phyloP scores from a whole-genome alignment of 2,113 vertebrate species.

The Hyla sarda region DNA sequence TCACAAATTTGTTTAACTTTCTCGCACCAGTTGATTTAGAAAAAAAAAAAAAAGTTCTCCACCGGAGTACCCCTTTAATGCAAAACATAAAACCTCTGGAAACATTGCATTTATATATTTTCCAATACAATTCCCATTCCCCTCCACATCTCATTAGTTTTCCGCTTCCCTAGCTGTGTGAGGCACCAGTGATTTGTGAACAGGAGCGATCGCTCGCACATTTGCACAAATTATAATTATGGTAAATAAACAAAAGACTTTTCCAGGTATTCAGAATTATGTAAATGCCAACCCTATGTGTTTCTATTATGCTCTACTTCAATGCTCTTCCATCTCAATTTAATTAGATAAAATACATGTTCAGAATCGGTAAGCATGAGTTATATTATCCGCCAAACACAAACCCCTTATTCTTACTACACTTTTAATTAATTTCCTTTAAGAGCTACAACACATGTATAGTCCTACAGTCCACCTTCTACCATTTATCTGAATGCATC shows the following conservation, averaged over 20 bases:
- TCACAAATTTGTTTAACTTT: too few relatives aligned
- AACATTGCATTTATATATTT: neutral
- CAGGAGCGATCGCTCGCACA: constrained; percentile 28
- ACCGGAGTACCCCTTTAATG: too few relatives aligned
- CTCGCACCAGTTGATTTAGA: too few relatives aligned
- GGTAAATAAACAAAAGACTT: constrained; percentile 57
- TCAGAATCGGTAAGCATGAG: constrained; percentile 50
- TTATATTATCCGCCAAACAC: constrained; percentile 36
- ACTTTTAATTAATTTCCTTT: constrained; percentile 54
- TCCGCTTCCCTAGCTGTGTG: constrained; percentile 1
- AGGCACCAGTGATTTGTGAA: constrained; percentile 39
- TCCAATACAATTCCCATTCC: neutral
- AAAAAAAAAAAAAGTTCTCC: too few relatives aligned
- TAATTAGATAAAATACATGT: constrained; percentile 53
- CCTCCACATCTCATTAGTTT: constrained; percentile 20
- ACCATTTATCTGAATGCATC: neutral
- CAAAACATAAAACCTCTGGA: neutral
- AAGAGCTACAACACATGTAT: neutral
- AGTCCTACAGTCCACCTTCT: neutral
- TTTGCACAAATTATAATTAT: constrained; percentile 53
- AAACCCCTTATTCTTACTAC: constrained; percentile 20
- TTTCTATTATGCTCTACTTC: constrained; percentile 39
- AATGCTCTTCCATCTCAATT: constrained; percentile 51
- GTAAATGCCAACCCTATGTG: constrained; percentile 50
- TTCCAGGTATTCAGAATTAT: constrained; percentile 53